phyloP scores from a whole-genome alignment of 2,888 invertebrate genomes.

The Xanthorhoe spadicearia region DNA sequence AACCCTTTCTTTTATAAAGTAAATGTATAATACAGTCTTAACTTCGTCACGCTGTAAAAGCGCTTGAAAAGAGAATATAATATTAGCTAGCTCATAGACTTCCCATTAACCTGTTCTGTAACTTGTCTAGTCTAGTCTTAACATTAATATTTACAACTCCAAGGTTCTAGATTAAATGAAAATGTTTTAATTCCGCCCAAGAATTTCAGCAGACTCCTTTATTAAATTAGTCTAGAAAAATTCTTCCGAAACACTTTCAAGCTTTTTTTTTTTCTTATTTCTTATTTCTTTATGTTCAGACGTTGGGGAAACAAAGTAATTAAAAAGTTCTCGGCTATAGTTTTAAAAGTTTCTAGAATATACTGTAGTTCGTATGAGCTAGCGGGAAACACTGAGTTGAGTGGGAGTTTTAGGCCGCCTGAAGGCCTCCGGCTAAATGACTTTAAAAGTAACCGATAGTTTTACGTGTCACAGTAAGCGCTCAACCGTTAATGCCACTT shows the following conservation, averaged over 20 bases:
- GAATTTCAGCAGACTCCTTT: slow-evolving; percentile 41
- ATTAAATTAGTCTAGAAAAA: slow-evolving; percentile 48
- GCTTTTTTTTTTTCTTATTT: slow-evolving; percentile 54
- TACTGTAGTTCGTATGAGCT: slow-evolving; percentile 23
- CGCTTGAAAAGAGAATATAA: slow-evolving; percentile 22
- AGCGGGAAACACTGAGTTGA: too few relatives aligned
- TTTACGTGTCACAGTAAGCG: too few relatives aligned
- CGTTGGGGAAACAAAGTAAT: slow-evolving; percentile 64
- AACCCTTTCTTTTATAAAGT: neutral
- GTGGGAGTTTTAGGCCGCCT: too few relatives aligned
- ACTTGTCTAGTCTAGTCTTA: slow-evolving; percentile 7
- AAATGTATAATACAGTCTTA: slow-evolving; percentile 5
- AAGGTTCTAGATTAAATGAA: slow-evolving; percentile 27
- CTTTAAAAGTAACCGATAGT: too few relatives aligned
- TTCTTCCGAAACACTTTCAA: slow-evolving; percentile 50
- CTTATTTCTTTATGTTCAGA: slow-evolving; percentile 53
- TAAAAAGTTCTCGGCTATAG: slow-evolving; percentile 63
- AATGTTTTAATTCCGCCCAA: slow-evolving; percentile 36
- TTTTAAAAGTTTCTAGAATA: slow-evolving; percentile 53
- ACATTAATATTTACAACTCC: slow-evolving; percentile 13
- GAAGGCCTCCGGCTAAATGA: too few relatives aligned
- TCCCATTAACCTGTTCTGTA: slow-evolving; percentile 12
- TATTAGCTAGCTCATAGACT: slow-evolving; percentile 14
- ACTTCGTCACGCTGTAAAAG: slow-evolving; percentile 17
- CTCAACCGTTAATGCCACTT: too few relatives aligned